Conservation (phyloP, 30 jellyfish, hydroid and myxozoan species). For the Hydra vulgaris region DNA sequence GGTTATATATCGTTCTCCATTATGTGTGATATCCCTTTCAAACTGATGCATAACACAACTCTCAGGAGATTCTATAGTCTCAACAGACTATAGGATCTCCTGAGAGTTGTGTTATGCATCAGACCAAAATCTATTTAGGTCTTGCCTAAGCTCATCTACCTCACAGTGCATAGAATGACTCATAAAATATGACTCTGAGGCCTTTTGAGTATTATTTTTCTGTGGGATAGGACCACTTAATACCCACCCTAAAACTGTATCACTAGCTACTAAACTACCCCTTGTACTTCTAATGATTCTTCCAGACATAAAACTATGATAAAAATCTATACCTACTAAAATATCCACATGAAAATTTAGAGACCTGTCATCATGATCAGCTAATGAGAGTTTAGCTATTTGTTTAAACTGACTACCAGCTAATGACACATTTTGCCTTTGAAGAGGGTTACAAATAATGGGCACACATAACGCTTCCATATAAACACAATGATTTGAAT, state of each 20-base stretch:
- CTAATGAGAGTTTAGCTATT: too few relatives aligned
- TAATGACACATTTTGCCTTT: too few relatives aligned
- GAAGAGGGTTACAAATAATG: background rate
- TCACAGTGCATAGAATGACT: background rate
- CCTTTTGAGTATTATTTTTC: background rate
- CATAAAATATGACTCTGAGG: background rate
- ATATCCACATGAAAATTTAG: background rate
- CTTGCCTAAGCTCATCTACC: background rate
- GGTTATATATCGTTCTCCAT: background rate
- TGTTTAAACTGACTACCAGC: too few relatives aligned
- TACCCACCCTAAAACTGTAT: constrained; percentile 2
- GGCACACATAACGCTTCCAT: background rate
- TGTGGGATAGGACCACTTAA: constrained; percentile 3
- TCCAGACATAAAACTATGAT: background rate
- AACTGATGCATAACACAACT: background rate
- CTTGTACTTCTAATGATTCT: background rate
- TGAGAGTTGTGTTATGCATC: too few relatives aligned
- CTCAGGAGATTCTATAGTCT: constrained; percentile 7
- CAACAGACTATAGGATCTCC: too few relatives aligned
- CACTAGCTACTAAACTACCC: background rate
- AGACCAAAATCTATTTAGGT: constrained; percentile 1
- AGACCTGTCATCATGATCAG: too few relatives aligned
- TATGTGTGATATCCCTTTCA: background rate
- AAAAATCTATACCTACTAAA: background rate
- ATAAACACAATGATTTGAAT: background rate